These are phyloP conservation scores for Meloe dianella DNA, from an alignment of 2,888 invertebrate genomes.

Conservation along the genomic window DNA sequence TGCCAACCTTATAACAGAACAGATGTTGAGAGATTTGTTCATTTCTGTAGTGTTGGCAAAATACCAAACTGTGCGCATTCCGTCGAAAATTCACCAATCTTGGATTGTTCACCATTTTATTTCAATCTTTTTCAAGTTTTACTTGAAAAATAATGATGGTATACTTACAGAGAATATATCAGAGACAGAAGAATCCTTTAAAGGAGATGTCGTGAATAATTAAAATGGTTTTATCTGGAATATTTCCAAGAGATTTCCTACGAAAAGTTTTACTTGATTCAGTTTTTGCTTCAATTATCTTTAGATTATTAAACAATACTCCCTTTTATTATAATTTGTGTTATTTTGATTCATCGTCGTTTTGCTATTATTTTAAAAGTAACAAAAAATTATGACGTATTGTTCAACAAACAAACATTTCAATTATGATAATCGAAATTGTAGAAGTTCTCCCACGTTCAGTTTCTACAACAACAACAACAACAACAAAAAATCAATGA, in stretches of 20 bases:
- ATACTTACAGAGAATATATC: neutral
- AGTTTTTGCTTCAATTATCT: slow-evolving; percentile 47
- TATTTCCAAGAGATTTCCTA: slow-evolving; percentile 37
- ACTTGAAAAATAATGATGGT: neutral
- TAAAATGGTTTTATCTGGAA: slow-evolving; percentile 46
- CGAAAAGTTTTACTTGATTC: slow-evolving; percentile 41
- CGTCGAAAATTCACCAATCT: neutral
- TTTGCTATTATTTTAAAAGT: neutral
- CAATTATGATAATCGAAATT: neutral
- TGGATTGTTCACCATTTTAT: neutral
- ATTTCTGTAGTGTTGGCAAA: neutral
- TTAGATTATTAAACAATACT: slow-evolving; percentile 43
- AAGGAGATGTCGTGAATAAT: slow-evolving; percentile 43
- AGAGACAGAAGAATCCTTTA: neutral
- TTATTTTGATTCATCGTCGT: neutral
- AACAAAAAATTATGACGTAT: neutral
- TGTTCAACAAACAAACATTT: slow-evolving; percentile 7
- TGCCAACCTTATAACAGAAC: slow-evolving; percentile 34
- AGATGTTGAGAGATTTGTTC: slow-evolving; percentile 32
- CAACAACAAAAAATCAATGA: neutral
- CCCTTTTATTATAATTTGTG: slow-evolving; percentile 18
- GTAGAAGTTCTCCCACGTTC: neutral
- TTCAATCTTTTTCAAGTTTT: neutral
- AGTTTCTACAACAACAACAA: no score
- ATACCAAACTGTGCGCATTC: neutral